A percentile compares a stretch with the other conserved stretches of the same genome.
Evolutionary conservation across 1,140 invertebrate genomes (phyloP).

Genomic region (Drosophila varians): DNA sequence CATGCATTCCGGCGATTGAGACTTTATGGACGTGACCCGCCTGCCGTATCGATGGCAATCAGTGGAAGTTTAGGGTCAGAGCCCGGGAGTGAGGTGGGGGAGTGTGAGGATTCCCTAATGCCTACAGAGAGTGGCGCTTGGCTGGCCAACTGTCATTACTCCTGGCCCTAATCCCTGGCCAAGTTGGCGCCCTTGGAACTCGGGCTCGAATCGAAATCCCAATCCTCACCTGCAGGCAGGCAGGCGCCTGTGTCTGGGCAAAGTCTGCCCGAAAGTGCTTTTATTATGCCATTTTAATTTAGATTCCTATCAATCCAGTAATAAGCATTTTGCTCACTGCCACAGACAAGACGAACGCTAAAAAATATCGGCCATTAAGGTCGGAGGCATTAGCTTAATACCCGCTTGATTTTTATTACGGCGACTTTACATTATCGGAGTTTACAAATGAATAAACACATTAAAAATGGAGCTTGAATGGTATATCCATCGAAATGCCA

Average conservation of each 20-base stretch:
- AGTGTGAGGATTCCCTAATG: constrained; percentile 36
- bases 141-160: constrained; percentile 60
- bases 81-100: neutral
- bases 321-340: constrained; percentile 64
- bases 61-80: neutral
- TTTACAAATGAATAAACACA: constrained; percentile 9
- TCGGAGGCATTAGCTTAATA: constrained; percentile 68
- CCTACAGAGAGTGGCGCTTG: constrained; percentile 22
- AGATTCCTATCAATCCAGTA: constrained; percentile 76
- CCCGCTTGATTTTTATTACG: constrained; percentile 55
- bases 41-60: constrained; percentile 63
- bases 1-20: constrained; percentile 54
- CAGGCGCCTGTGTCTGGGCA: constrained; percentile 40
- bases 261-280: constrained; percentile 57
- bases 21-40: constrained; percentile 67
- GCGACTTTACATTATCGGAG: constrained; percentile 19
- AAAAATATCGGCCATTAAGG: constrained; percentile 52
- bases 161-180: constrained; percentile 50
- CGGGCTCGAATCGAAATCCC: neutral
- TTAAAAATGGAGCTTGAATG: neutral
- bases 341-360: constrained; percentile 14
- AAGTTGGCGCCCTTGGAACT: constrained; percentile 7
- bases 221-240: constrained; percentile 28
- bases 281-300: constrained; percentile 81
- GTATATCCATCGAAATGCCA: neutral